Conservation (phyloP, 2,113 vertebrate genomes). For the Phrynocephalus versicolor region DNA sequence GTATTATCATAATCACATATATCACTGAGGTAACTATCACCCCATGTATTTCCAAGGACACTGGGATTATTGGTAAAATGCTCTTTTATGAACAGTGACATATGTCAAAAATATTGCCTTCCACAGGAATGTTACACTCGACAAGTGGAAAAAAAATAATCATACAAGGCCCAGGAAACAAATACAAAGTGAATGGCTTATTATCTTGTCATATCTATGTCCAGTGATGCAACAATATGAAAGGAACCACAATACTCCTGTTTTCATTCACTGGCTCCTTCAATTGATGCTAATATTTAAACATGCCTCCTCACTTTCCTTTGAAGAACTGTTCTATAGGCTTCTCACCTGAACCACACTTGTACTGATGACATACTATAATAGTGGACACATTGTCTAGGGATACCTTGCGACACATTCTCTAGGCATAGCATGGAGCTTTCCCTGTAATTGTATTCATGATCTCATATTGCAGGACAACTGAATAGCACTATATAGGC, state of each 20-base stretch:
- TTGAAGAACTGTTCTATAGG: not conserved
- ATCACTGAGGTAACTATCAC: conserved; percentile 7
- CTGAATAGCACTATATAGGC: too few relatives aligned
- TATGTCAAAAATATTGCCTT: conserved; percentile 52
- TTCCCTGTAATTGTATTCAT: too few relatives aligned
- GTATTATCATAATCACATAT: conserved; percentile 25
- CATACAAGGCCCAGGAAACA: conserved; percentile 51
- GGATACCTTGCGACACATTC: too few relatives aligned
- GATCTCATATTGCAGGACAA: too few relatives aligned
- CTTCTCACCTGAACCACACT: not conserved
- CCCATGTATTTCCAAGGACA: conserved; percentile 39
- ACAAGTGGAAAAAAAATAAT: conserved; percentile 53
- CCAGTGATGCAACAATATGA: not conserved
- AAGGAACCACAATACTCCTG: conserved; percentile 4
- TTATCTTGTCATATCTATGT: conserved; percentile 62
- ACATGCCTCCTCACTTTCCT: not conserved
- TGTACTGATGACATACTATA: not conserved
- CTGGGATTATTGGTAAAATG: conserved; percentile 19
- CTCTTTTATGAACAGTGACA: conserved; percentile 47
- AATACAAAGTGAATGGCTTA: conserved; percentile 50
- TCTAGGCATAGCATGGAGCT: too few relatives aligned
- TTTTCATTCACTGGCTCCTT: not conserved
- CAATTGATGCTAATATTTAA: not conserved
- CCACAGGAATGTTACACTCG: conserved; percentile 28
- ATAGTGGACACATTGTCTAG: not conserved